Evolutionary conservation across 2,113 vertebrate species (phyloP), one percentile per base, ranked within the genome.

Genomic region (Sinocyclocheilus anshuiensis): DNA sequence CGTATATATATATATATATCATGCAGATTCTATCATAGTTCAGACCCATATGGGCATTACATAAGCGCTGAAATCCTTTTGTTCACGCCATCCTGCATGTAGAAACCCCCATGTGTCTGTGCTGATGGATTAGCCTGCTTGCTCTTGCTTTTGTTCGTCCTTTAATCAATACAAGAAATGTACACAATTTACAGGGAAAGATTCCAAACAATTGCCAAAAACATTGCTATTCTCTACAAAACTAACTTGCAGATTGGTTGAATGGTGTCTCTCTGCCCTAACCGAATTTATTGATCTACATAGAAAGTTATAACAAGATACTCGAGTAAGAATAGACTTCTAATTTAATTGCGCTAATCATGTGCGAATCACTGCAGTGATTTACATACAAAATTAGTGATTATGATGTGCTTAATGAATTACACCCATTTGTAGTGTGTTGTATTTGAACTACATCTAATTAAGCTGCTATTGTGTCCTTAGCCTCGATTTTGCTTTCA

Each of bases 161-260:
- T 84, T 74, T 77, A 84, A 89, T 89, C 88, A 84, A 86, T 89
- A 86, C 74, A n/a, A 29, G 3, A 72, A 55, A n/a, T 29, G n/a
- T 26, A 11, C 26, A 2, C 45, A 48, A 48, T 48, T 48, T 48
- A 48, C 45, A 2, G 39, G n/a, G 15, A 77, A 77, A 33, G 75
- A 55, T 77, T 50, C n/a, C 18, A 22, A 55, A 77, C 50, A 57
- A 57, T 78, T 57, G 20, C 18, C 6, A 29, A 33, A 69, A 69
- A 18, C 11, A 0, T 48, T 36, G 29, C 8, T 69, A 36, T 36
- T 69, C 65, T 18, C 0, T 36, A 20, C 16, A 36, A 71, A 33
- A 57, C 3, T 10, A 55, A 55, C 24, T 18, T 69, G 42, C 11
- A 45, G 42, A 11, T 33, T 69, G 15, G 29, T 10, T 48, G 45